Evolutionary conservation across 2,797 vertebrate genomes (phyloP), one percentile per base, ranked within the genome.

Genomic region (Tapirus indicus): DNA sequence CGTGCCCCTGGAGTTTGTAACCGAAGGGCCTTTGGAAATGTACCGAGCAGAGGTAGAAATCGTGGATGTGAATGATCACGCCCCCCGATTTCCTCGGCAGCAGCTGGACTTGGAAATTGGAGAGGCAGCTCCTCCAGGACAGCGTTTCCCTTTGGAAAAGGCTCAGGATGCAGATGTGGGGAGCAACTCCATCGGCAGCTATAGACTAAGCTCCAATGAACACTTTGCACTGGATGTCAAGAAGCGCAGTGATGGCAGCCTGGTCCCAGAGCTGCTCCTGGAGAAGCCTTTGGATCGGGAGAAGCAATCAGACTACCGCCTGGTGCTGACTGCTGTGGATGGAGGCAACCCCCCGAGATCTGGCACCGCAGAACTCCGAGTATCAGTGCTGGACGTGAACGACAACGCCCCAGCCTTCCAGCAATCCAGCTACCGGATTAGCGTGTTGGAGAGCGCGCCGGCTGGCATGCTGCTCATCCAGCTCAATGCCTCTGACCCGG

Each of bases 241-340:
- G 98, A 99, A 98, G 71, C 99, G 99, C 96, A 98, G 98, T 79
- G 98, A 98, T 75, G 98, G 98, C 84, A 98, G 97, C 69, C 96
- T 97, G 18, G 97, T 98, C 91, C 98, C 98, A 12, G 98, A 98
- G 94, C 90, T 98, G 66, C 87, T 98, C 69, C 96, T 98, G 77
- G 98, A 98, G 91, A 98, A 98, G 79, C 96, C 96, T 58, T 97
- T 98, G 94, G 98, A 98, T 79, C 95, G 98, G 10, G 98, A 98
- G 88, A 98, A 97, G 97, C 96, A 98, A 12, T 96, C 96, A 8
- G 97, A 96, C 95, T 98, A 97, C 91, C 97, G 94, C 95, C 97
- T 98, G 80, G 97, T 97, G 82, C 95, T 98, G 62, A 98, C 97
- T 32, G 98, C 98, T 60, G 88, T 98, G 78, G 98, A 98, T 82